Evolutionary conservation across 2,888 invertebrate species (phyloP).

Genomic region (Drosophila conformis): DNA sequence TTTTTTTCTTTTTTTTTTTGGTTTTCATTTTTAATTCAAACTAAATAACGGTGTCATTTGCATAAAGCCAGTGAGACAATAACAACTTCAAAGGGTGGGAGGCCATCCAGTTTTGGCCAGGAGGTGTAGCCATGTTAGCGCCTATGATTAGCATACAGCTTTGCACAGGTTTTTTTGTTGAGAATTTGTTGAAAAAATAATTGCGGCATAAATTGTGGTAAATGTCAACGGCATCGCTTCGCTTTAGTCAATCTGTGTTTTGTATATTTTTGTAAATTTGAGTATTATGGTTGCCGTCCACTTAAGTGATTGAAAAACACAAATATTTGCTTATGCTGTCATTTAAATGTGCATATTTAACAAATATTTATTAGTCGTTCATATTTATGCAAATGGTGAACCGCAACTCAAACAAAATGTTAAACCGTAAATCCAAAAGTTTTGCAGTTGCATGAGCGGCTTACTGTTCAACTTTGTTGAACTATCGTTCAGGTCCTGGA

Average conservation of each 20-base stretch:
- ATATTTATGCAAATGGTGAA: constrained; percentile 41
- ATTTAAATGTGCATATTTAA: constrained; percentile 61
- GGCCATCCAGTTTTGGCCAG: constrained; percentile 4
- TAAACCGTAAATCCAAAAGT: constrained; percentile 9
- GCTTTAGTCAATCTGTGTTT: constrained; percentile 21
- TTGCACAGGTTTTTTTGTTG: constrained; percentile 24
- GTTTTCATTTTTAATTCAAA: constrained; percentile 53
- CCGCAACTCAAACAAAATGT: constrained; percentile 35
- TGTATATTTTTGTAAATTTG: constrained; percentile 33
- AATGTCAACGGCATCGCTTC: constrained; percentile 52
- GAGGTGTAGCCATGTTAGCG: constrained; percentile 44
- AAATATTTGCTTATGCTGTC: constrained; percentile 42
- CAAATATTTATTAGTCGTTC: constrained; percentile 48
- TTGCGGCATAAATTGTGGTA: constrained; percentile 70
- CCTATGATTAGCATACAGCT: constrained; percentile 58
- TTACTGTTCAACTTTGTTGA: constrained; percentile 15
- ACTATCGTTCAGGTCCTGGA: constrained; percentile 23
- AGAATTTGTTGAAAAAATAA: constrained; percentile 56
- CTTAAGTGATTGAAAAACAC: constrained; percentile 31
- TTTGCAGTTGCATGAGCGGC: background rate
- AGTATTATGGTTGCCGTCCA: constrained; percentile 26
- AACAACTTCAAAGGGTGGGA: constrained; percentile 3
- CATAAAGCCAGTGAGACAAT: constrained; percentile 49
- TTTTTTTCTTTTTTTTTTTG: constrained; percentile 21
- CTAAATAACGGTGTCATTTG: constrained; percentile 63